Conservation (phyloP, 2,888 invertebrate genomes). For the Ophonus ardosiacus region DNA sequence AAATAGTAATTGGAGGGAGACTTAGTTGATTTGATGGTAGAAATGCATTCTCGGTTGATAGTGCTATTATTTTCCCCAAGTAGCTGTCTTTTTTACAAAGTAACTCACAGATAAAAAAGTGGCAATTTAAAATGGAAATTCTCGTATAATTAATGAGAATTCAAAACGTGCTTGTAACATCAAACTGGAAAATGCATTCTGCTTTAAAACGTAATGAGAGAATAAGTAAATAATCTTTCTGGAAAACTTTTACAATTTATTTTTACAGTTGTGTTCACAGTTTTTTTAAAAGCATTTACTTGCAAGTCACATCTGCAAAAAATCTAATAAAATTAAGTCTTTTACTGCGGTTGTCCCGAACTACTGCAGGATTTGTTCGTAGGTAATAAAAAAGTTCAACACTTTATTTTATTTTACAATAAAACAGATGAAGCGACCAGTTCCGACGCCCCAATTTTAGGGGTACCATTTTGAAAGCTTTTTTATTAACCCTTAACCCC, state of each 20-base stretch:
- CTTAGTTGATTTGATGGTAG: not conserved
- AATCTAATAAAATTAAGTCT: too few relatives aligned
- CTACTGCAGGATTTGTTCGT: too few relatives aligned
- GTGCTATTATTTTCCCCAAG: not conserved
- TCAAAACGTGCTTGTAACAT: not conserved
- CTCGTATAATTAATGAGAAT: not conserved
- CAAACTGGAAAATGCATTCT: not conserved
- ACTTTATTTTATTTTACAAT: too few relatives aligned
- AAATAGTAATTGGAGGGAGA: not conserved
- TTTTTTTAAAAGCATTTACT: too few relatives aligned
- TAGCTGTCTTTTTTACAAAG: not conserved
- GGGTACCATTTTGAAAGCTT: too few relatives aligned
- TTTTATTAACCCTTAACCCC: too few relatives aligned
- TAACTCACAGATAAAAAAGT: not conserved
- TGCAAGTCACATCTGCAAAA: too few relatives aligned
- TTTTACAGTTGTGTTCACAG: not conserved
- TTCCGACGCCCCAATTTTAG: too few relatives aligned
- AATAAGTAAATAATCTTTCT: not conserved
- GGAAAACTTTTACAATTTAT: not conserved
- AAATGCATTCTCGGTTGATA: not conserved
- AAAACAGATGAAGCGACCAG: too few relatives aligned
- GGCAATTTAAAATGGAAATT: not conserved
- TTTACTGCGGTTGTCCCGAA: too few relatives aligned
- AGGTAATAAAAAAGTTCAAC: too few relatives aligned
- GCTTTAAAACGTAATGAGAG: not conserved